phyloP scores from a whole-genome alignment of 2,113 vertebrate genomes.

The Piprites chloris region DNA sequence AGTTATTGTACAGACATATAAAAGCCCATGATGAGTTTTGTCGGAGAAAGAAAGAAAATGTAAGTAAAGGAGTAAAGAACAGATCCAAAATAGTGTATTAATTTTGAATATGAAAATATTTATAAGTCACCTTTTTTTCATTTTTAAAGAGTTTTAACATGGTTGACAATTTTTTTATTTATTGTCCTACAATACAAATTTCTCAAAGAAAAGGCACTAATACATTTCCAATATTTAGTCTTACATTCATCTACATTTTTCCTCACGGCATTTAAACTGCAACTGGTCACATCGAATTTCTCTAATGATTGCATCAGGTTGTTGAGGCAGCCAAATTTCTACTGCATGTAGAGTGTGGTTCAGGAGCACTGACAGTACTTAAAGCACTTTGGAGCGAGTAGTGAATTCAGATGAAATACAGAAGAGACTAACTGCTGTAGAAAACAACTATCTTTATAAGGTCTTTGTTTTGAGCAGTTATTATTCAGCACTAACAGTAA shows the following conservation, averaged over 20 bases:
- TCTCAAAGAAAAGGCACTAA: neutral
- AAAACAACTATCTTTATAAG: conserved; percentile 43
- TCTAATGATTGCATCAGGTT: conserved; percentile 47
- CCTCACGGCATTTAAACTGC: conserved; percentile 10
- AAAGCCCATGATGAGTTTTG: neutral
- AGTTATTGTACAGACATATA: neutral
- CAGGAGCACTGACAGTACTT: conserved; percentile 45
- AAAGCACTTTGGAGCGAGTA: neutral
- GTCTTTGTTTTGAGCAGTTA: conserved; percentile 53
- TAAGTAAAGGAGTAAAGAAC: neutral
- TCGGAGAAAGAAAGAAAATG: neutral
- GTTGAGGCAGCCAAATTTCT: conserved; percentile 54
- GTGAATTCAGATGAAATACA: conserved; percentile 22
- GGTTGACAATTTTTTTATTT: conserved; percentile 15
- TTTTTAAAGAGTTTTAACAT: neutral
- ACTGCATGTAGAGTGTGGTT: conserved; percentile 8
- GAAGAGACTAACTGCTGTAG: conserved; percentile 22
- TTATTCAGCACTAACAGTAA: conserved; percentile 54
- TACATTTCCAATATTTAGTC: neutral
- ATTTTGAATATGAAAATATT: neutral
- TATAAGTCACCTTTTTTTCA: neutral
- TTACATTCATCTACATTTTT: conserved; percentile 7
- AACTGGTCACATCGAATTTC: conserved; percentile 34
- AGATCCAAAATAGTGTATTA: neutral
- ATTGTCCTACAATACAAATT: neutral